phyloP scores from a whole-genome alignment of 2,888 invertebrate species.

The Dolichopus griseipennis region DNA sequence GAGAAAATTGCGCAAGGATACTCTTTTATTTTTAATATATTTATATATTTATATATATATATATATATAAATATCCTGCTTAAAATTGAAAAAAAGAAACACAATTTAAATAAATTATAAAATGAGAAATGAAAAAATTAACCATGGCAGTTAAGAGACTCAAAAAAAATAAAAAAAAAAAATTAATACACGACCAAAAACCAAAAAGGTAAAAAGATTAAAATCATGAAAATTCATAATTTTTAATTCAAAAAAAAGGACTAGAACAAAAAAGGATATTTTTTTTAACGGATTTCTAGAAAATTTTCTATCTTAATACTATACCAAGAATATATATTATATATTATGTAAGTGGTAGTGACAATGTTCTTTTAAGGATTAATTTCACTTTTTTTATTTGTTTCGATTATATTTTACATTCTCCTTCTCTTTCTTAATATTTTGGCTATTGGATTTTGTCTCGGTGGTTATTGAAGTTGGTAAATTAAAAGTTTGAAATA shows the following conservation, averaged over 20 bases:
- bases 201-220: background rate
- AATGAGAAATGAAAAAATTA: constrained; percentile 2
- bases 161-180: background rate
- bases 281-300: no score
- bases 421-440: no score
- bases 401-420: background rate
- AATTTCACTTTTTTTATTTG: background rate
- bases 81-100: no score
- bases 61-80: no score
- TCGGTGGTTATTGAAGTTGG: no score
- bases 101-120: background rate
- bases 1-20: background rate
- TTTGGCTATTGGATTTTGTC: no score
- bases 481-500: no score
- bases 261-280: background rate
- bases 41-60: background rate
- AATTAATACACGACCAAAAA: background rate
- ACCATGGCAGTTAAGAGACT: background rate
- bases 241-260: background rate
- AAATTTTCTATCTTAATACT: no score
- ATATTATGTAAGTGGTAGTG: no score
- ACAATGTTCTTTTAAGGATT: no score
- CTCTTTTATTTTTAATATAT: background rate
- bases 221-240: constrained; percentile 5
- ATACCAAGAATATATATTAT: no score